Evolutionary conservation across 2,113 vertebrate species (phyloP).

Genomic region (Ceuthmochares aereus): DNA sequence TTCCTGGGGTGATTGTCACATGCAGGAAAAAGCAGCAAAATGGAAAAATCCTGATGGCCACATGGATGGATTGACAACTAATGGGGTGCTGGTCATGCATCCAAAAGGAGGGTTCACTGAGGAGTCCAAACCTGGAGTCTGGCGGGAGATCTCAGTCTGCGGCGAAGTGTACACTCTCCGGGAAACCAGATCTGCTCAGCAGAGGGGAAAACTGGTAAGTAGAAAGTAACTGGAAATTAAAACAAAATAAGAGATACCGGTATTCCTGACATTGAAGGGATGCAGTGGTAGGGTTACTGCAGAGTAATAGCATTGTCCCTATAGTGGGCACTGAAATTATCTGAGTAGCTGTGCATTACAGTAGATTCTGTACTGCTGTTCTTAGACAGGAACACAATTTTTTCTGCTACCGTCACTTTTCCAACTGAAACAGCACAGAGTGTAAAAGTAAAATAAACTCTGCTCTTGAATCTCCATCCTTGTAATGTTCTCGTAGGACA

Average conservation of each 20-base stretch:
- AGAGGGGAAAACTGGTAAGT: slow-evolving; percentile 93
- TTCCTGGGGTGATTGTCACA: neutral
- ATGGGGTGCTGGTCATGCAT: slow-evolving; percentile 98
- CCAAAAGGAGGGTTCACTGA: slow-evolving; percentile 94
- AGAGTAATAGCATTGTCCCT: neutral
- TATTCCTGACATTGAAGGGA: neutral
- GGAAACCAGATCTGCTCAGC: slow-evolving; percentile 96
- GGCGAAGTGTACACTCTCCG: slow-evolving; percentile 96
- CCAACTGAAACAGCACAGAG: neutral
- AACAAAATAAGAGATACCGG: rapidly evolving
- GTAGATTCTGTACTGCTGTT: neutral
- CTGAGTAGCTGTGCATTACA: too few relatives aligned
- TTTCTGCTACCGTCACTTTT: neutral
- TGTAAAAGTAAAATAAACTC: neutral
- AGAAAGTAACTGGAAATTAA: neutral
- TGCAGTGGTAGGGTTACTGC: neutral
- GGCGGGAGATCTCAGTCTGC: slow-evolving; percentile 97
- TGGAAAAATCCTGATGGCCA: slow-evolving; percentile 99
- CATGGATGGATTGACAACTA: slow-evolving; percentile 98
- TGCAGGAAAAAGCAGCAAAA: slow-evolving; percentile 96
- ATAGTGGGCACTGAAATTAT: neutral
- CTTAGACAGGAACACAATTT: neutral
- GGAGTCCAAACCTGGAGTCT: slow-evolving; percentile 94
- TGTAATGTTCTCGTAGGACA: neutral
- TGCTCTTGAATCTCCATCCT: neutral